Base-by-base conservation (phyloP, 53 echinoderm and acorn worm genomes). In the Patiria pectinifera region DNA sequence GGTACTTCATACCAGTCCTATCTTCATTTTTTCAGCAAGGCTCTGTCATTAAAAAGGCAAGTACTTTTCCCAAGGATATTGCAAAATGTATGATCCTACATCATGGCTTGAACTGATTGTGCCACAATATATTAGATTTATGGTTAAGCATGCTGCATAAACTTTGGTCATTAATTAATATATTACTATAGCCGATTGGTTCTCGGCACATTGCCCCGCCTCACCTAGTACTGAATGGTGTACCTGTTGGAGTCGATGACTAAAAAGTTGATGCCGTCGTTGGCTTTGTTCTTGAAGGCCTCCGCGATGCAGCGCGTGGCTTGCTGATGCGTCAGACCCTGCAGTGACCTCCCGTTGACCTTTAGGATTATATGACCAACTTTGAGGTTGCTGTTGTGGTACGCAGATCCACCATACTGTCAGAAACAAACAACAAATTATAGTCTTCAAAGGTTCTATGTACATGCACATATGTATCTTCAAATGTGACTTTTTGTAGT, bases 321-420 rank as follows among this genome's bases (percentile, higher is more conserved):
- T 83, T 96, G 96, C 45, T 92, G 93, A 77, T 97, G 97, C 16
- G 89, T 87, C 49, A 96, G 95, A 22, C 96, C 96, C 16, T 81
- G 84, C 18, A 97, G 85, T 59, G 96, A 82, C 80, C 93, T 94
- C 83, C 93, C 95, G 83, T 96, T 96, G 88, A 97, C 97, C 85
- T 93, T 95, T 11, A 97, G n/a, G 82, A 97, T 97, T 86, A 97
- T 96, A 88, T 97, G 97, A 25, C 97, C 97, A 4, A 96, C 95
- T 62, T 92, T 95, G 19, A 97, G 89, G 87, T 94, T 95, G 86
- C 97, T 96, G 90, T 91, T 97, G 77, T 91, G 93, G 82, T 96
- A 91, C 3, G 97, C 97, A n/a, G 97, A 96, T 47, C 97, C 97
- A 59, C 95, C 97, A 76, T 92, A 83, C 97, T 97, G 89, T 77